Conservation (phyloP, 1,140 invertebrate species). For the Drosophila neocordata region DNA sequence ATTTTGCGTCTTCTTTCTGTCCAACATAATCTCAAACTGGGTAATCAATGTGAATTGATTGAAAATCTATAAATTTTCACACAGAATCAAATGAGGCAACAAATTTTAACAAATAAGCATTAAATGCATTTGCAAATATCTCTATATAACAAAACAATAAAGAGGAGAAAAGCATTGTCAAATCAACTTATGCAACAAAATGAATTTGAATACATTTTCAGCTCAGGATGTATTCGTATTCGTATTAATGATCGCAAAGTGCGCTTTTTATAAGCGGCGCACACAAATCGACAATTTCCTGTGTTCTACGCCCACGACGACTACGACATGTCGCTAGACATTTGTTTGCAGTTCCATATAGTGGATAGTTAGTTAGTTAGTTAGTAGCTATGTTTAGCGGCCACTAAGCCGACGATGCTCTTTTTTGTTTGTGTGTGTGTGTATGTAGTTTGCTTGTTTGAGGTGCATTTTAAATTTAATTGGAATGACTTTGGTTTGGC, state of each 20-base stretch:
- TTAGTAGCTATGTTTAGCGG: conserved; percentile 4
- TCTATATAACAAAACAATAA: not conserved
- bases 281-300: conserved; percentile 62
- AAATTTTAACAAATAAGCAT: not conserved
- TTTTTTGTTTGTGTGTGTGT: conserved; percentile 4
- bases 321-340: conserved; percentile 2
- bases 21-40: not conserved
- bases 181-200: conserved; percentile 15
- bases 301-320: conserved; percentile 49
- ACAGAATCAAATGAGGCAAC: not conserved
- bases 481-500: conserved; percentile 21
- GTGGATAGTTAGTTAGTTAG: conserved; percentile 2
- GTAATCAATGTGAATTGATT: not conserved
- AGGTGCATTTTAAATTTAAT: conserved; percentile 23
- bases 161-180: not conserved
- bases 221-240: conserved; percentile 46
- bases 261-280: conserved; percentile 42
- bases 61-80: not conserved
- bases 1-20: not conserved
- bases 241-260: conserved; percentile 39
- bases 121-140: conserved; percentile 3
- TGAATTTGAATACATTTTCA: conserved; percentile 14
- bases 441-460: not conserved
- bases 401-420: conserved; percentile 3
- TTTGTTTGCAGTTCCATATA: not conserved